Percentiles rank a stretch among this genome's conserved stretches.
Conservation (phyloP, 1,140 invertebrate species). For the Zophobas atratus region DNA sequence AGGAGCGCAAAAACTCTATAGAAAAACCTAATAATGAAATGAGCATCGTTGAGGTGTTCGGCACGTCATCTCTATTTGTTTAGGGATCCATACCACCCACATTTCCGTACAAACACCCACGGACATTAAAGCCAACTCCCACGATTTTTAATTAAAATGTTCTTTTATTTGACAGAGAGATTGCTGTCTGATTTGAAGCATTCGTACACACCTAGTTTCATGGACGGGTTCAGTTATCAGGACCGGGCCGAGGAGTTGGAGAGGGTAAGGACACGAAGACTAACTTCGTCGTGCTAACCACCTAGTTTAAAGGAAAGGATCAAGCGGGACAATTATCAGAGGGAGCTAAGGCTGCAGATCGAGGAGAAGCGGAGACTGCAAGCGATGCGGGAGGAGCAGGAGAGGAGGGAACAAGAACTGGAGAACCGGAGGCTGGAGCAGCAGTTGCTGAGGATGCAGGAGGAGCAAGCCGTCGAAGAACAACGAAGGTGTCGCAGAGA, state of each 20-base stretch:
- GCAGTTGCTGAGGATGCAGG: constrained; percentile 70
- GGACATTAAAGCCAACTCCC: too few species aligned
- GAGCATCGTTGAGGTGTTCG: too few species aligned
- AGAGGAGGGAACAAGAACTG: constrained; percentile 67
- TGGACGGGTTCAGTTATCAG: constrained; percentile 65
- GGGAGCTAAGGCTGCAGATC: constrained; percentile 65
- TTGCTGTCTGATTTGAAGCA: constrained; percentile 62
- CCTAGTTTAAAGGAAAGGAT: constrained; percentile 61
- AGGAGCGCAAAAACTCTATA: too few species aligned
- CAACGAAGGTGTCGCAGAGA: constrained; percentile 58
- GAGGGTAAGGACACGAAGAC: constrained; percentile 56
- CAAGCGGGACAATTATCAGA: constrained; percentile 65
- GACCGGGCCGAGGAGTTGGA: constrained; percentile 63
- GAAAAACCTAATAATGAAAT: too few species aligned
- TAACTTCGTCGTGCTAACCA: constrained; percentile 3
- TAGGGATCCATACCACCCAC: too few species aligned
- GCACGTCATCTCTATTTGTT: too few species aligned
- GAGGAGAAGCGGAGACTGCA: constrained; percentile 65
- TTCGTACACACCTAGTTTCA: constrained; percentile 61
- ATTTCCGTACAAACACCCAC: too few species aligned
- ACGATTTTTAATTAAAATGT: too few species aligned
- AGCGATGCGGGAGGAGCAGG: constrained; percentile 64
- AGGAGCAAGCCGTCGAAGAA: constrained; percentile 69
- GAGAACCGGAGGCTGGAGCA: constrained; percentile 72
- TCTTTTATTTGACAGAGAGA: constrained; percentile 54